These are phyloP conservation scores for Phytoseiulus persimilis DNA, from an alignment of 2,888 invertebrate species.

Conservation along the genomic window DNA sequence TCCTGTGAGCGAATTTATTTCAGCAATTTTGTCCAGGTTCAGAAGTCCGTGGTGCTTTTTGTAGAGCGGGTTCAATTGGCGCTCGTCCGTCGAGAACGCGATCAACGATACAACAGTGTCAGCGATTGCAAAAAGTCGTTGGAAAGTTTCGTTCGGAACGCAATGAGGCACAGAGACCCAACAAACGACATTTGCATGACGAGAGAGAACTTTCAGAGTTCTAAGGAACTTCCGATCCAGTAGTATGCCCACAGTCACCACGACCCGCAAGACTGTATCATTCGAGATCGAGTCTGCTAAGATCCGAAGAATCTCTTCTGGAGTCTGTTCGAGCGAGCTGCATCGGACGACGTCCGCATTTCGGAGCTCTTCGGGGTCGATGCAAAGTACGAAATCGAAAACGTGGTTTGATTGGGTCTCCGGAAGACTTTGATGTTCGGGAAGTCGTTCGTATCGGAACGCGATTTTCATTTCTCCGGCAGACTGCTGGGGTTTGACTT, in stretches of 20 bases:
- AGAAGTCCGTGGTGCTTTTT: conserved; percentile 19
- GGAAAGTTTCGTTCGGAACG: background rate
- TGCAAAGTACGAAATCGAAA: conserved; percentile 8
- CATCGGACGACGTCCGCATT: background rate
- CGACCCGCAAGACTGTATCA: background rate
- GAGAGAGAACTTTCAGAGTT: background rate
- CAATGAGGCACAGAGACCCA: conserved; percentile 25
- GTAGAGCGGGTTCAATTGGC: conserved; percentile 9
- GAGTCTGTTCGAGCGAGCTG: background rate
- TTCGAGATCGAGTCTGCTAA: background rate
- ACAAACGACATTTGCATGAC: conserved; percentile 18
- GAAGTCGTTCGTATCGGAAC: conserved; percentile 25
- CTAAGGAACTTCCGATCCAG: background rate
- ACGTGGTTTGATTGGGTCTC: background rate
- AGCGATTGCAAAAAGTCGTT: conserved; percentile 7
- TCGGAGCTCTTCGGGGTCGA: conserved; percentile 12
- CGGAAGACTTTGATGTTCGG: conserved; percentile 10
- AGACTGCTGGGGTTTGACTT: background rate
- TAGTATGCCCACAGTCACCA: conserved; percentile 7
- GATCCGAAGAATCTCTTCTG: background rate
- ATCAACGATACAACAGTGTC: conserved; percentile 6
- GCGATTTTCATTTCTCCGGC: conserved; percentile 16
- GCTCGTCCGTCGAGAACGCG: conserved; percentile 8
- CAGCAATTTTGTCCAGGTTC: background rate
- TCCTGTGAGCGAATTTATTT: conserved; percentile 9